Percentiles rank a stretch among this genome's conserved stretches.
phyloP scores from a whole-genome alignment of 2,113 vertebrate species.

The Capra hircus region DNA sequence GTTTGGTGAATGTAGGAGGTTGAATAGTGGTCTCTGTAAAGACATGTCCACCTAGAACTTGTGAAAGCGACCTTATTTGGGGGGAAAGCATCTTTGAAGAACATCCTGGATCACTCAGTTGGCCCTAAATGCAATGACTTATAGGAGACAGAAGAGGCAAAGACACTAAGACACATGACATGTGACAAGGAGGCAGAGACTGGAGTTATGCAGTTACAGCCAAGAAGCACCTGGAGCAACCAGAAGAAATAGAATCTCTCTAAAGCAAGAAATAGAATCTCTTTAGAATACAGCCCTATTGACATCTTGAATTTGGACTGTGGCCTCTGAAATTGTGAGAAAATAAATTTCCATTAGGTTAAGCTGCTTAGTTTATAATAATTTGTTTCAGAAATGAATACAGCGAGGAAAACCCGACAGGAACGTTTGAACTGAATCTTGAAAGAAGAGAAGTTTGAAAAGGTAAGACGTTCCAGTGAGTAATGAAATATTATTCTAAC shows the following conservation, averaged over 20 bases:
- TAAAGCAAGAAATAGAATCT: background rate
- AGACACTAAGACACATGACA: background rate
- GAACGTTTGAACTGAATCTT: background rate
- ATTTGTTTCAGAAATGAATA: background rate
- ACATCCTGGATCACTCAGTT: background rate
- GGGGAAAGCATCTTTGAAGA: background rate
- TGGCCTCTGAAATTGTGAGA: background rate
- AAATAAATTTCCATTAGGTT: background rate
- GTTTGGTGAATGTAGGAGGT: background rate
- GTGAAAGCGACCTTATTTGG: background rate
- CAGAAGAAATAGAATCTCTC: background rate
- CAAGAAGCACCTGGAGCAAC: background rate
- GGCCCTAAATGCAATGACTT: background rate
- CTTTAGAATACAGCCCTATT: background rate
- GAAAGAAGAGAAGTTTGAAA: background rate
- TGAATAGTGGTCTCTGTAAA: background rate
- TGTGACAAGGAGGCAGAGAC: background rate
- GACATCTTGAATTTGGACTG: background rate
- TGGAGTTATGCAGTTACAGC: background rate
- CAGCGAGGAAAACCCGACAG: background rate
- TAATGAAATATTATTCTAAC: background rate
- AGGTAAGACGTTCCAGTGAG: background rate
- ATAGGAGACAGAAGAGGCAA: background rate
- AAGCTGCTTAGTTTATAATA: background rate
- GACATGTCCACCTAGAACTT: background rate